phyloP scores from a whole-genome alignment of 2,113 vertebrate genomes.

The Colius striatus region DNA sequence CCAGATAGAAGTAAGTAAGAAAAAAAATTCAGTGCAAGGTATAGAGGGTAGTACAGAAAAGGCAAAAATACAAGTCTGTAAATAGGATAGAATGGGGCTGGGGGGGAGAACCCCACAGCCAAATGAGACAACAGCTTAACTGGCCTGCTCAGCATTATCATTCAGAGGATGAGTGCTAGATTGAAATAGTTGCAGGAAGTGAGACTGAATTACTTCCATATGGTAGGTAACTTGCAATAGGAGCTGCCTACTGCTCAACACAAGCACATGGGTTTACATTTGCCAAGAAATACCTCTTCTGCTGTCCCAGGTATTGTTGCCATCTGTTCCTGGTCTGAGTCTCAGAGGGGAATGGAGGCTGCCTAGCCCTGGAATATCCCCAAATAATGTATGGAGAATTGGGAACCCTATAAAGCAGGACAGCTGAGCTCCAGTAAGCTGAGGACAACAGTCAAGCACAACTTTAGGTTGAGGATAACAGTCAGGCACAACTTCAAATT shows the following conservation, averaged over 20 bases:
- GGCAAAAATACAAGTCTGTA: neutral
- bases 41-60: neutral
- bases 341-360: neutral
- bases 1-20: neutral
- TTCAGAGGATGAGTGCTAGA: neutral
- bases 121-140: neutral
- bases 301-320: neutral
- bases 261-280: accelerated
- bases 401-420: neutral
- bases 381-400: neutral
- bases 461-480: too few relatives aligned
- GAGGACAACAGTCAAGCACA: too few relatives aligned
- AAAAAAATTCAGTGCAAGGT: neutral
- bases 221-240: neutral
- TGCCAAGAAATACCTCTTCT: neutral
- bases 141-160: neutral
- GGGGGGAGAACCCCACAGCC: neutral
- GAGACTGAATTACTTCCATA: neutral
- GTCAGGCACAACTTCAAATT: neutral
- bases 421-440: too few relatives aligned
- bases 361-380: neutral
- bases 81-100: neutral
- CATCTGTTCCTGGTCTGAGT: neutral
- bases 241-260: neutral
- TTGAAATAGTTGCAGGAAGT: neutral